Evolutionary conservation across 2,797 vertebrate species (phyloP).

Genomic region (Lagorchestes hirsutus): DNA sequence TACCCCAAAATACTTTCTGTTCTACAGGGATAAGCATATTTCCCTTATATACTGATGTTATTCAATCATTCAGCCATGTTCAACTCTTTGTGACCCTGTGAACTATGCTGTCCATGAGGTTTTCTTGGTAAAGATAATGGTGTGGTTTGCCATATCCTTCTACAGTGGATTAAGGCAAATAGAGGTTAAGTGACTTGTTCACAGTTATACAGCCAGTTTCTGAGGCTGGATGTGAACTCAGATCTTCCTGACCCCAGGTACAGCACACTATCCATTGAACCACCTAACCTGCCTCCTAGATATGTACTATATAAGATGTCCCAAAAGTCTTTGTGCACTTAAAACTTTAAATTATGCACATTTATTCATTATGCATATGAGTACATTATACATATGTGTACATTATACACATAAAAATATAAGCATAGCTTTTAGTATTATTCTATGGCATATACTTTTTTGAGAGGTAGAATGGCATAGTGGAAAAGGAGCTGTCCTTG

Average conservation of each 20-base stretch:
- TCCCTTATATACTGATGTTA: background rate
- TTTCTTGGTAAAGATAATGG: background rate
- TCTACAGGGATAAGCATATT: background rate
- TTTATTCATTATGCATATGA: background rate
- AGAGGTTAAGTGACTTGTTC: background rate
- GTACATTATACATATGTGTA: background rate
- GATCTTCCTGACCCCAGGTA: background rate
- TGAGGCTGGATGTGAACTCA: background rate
- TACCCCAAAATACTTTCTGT: conserved; percentile 3
- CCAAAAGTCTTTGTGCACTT: background rate
- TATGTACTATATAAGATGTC: background rate
- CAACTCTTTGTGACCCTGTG: background rate
- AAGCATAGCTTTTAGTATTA: conserved; percentile 1
- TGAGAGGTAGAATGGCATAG: background rate
- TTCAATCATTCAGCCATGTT: background rate
- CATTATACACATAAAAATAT: background rate
- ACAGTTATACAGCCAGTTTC: background rate
- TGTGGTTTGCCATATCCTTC: background rate
- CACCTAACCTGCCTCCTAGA: background rate
- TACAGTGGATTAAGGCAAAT: background rate
- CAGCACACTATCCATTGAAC: background rate
- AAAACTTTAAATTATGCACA: background rate
- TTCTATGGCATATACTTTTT: conserved; percentile 23
- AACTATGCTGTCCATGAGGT: background rate
- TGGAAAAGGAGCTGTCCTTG: background rate